Evolutionary conservation across 1,140 invertebrate species (phyloP), one percentile per base, ranked within the genome.

Genomic region (Ridgeia piscesae): DNA sequence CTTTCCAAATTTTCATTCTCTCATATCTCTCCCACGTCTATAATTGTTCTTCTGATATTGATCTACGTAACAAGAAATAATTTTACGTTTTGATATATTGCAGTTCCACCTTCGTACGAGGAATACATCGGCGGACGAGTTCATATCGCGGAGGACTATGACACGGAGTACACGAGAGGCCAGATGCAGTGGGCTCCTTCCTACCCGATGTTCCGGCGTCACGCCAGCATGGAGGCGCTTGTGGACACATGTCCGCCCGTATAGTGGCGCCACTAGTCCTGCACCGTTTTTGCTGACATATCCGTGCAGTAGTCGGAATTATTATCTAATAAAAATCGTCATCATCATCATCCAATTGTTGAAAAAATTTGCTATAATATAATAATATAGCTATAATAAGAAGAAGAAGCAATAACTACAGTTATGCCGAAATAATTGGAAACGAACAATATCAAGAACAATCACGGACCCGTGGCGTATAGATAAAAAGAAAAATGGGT

Each of bases 101-200:
- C 27, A 90, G 89, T 42, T 42, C 89, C 89, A 2, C 89, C 89
- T 1, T 33, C 91, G 34, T 91, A 91, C 42, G 91, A 91, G 48
- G 91, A 91, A 91, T 91, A 48, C 42, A 48, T 91, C 91, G 48
- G 48, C 34, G 91, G 91, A 4, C 91, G 42, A 33, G 34, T 35
- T 35, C 34, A 35, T 33, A 91, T 91, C n/a, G 33, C 34, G 48
- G 91, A 91, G 33, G 91, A 91, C 14, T 33, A 91, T 50, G 91
- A 91, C 91, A 35, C 91, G 33, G 48, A 91, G 33, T 91, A 50
- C 91, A 91, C 91, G 33, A 34, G 91, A 48, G 91, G 91, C 14
- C 35, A 91, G 33, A 91, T 91, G 91, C 91, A 91, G 33, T 91
- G 91, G 91, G 91, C 91, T 33, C 91, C 91, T 48, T 35, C 48